phyloP scores from a whole-genome alignment of 2,797 vertebrate genomes.

The Lepidocolaptes lacrymiger region DNA sequence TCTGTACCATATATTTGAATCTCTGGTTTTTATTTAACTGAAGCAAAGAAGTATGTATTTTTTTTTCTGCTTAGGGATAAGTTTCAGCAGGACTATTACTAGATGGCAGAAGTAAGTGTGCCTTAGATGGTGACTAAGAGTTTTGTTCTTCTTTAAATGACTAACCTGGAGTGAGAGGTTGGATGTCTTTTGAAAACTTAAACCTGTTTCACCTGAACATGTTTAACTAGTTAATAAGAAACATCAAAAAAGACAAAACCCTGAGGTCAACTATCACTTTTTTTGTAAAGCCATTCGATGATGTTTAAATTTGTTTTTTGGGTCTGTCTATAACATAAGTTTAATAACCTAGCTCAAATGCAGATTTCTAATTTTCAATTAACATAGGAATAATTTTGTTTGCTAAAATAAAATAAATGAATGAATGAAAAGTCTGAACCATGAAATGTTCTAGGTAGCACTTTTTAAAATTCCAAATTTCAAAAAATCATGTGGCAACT shows the following conservation, averaged over 20 bases:
- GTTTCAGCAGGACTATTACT: conserved; percentile 73
- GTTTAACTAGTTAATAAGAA: conserved; percentile 97
- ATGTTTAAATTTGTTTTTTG: conserved; percentile 92
- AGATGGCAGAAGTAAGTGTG: conserved; percentile 83
- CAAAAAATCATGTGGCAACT: conserved; percentile 94
- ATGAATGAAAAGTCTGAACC: conserved; percentile 91
- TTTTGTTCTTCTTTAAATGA: conserved; percentile 85
- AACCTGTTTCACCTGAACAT: conserved; percentile 91
- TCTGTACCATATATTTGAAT: conserved; percentile 55
- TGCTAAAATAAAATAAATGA: conserved; percentile 98
- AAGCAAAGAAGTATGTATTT: conserved; percentile 69
- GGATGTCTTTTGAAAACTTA: conserved; percentile 95
- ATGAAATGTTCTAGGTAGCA: conserved; percentile 93
- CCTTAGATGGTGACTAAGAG: conserved; percentile 78
- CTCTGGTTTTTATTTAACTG: conserved; percentile 72
- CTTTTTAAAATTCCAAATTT: conserved; percentile 96
- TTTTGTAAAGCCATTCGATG: conserved; percentile 88
- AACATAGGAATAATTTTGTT: conserved; percentile 98
- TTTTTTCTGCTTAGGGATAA: conserved; percentile 81
- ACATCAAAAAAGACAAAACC: conserved; percentile 87
- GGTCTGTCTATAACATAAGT: conserved; percentile 94
- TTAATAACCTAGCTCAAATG: conserved; percentile 94
- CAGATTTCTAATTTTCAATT: conserved; percentile 93
- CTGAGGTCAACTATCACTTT: conserved; percentile 85
- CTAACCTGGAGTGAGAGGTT: conserved; percentile 89